Percentiles rank a stretch among this genome's conserved stretches.
These are phyloP conservation scores for Nyctibius bracteatus DNA, from an alignment of 2,113 vertebrate species.

Conservation along the genomic window DNA sequence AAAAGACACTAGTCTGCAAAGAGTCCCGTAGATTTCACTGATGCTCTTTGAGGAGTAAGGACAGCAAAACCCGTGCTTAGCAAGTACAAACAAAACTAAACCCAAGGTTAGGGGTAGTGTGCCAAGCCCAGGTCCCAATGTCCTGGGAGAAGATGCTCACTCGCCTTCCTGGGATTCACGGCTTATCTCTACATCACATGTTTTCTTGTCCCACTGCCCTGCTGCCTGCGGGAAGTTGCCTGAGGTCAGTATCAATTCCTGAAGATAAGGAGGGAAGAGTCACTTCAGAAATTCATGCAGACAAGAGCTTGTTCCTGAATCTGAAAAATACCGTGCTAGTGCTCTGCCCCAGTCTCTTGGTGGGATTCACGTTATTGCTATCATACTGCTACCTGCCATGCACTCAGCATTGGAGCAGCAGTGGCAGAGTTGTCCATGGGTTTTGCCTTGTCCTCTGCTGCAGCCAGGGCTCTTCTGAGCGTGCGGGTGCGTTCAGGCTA, in stretches of 20 bases:
- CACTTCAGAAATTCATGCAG: background rate
- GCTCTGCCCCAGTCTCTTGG: background rate
- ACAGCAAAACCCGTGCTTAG: background rate
- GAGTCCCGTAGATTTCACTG: background rate
- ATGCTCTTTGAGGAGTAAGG: background rate
- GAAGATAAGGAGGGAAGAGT: background rate
- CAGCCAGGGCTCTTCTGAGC: background rate
- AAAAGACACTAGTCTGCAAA: background rate
- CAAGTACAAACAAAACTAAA: background rate
- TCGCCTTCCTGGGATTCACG: background rate
- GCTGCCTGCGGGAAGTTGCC: background rate
- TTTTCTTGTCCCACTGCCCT: background rate
- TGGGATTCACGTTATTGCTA: background rate
- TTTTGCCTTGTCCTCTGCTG: background rate
- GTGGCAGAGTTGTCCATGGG: background rate
- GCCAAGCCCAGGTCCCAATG: background rate
- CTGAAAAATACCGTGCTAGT: background rate
- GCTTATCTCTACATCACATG: accelerated
- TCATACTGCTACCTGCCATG: accelerated
- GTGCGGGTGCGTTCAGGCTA: background rate
- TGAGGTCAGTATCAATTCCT: accelerated
- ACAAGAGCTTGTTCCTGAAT: background rate
- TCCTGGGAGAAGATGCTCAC: background rate
- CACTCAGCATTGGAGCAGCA: accelerated
- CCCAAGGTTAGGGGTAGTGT: background rate